A percentile compares a stretch with the other conserved stretches of the same genome.
phyloP scores from a whole-genome alignment of 2,888 invertebrate genomes.

The Shargacucullia verbasci region DNA sequence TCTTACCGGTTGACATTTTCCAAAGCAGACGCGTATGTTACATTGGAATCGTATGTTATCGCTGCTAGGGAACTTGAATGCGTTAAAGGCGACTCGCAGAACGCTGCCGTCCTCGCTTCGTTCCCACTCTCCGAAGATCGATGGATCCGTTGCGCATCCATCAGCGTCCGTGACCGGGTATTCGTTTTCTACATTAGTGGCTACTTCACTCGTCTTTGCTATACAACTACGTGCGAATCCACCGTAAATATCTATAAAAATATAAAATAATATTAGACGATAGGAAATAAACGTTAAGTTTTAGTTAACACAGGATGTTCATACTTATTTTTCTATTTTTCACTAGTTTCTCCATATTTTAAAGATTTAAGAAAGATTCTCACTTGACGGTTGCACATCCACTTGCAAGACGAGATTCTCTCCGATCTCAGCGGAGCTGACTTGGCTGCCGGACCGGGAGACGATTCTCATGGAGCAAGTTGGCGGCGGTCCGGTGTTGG shows the following conservation, averaged over 20 bases:
- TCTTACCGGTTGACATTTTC: constrained; percentile 96
- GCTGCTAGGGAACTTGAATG: constrained; percentile 98
- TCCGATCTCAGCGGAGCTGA: constrained; percentile 97
- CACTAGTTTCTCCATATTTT: not conserved
- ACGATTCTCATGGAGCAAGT: constrained; percentile 97
- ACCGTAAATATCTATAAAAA: constrained; percentile 94
- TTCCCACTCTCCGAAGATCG: constrained; percentile 98
- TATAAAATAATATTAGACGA: too few species aligned
- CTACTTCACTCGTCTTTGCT: constrained; percentile 96
- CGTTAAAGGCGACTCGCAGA: constrained; percentile 96
- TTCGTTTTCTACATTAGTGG: constrained; percentile 94
- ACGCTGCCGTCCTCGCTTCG: constrained; percentile 95
- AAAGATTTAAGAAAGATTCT: constrained; percentile 60
- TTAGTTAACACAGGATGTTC: too few species aligned
- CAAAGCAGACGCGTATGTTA: constrained; percentile 98
- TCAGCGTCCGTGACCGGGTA: constrained; percentile 98
- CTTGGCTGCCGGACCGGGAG: constrained; percentile 95
- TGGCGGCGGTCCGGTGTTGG: constrained; percentile 98
- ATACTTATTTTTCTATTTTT: too few species aligned
- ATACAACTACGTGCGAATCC: constrained; percentile 98
- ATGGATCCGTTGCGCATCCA: constrained; percentile 97
- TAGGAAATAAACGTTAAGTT: too few species aligned
- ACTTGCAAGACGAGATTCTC: constrained; percentile 96
- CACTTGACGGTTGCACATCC: constrained; percentile 93
- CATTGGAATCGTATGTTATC: constrained; percentile 98